Evolutionary conservation across 2,888 invertebrate genomes (phyloP).

Genomic region (Epinotia brunnichana): DNA sequence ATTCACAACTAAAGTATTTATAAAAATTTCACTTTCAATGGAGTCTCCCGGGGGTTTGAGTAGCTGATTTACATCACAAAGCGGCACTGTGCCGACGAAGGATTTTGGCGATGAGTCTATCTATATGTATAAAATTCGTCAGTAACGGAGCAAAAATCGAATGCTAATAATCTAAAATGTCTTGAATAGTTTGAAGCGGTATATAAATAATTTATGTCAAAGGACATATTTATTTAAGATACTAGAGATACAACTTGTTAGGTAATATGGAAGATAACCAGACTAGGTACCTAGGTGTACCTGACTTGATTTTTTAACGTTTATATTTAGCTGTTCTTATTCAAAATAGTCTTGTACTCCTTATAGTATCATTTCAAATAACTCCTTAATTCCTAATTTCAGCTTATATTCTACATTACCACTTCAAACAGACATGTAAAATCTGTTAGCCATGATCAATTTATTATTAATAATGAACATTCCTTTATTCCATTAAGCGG

Average conservation of each 20-base stretch:
- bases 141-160: constrained; percentile 43
- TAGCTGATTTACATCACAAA: constrained; percentile 80
- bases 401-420: neutral
- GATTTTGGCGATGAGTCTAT: constrained; percentile 57
- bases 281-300: no score
- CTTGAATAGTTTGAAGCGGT: neutral
- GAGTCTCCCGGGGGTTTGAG: constrained; percentile 65
- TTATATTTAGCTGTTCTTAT: neutral
- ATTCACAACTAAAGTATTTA: constrained; percentile 71
- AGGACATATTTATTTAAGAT: no score
- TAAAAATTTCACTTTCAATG: constrained; percentile 71
- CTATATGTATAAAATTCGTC: constrained; percentile 44
- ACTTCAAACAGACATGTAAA: neutral
- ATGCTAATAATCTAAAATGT: constrained; percentile 45
- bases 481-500: constrained; percentile 46
- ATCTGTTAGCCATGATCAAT: neutral
- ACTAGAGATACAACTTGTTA: neutral
- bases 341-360: neutral
- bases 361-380: neutral
- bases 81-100: constrained; percentile 69
- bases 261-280: neutral
- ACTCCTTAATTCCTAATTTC: neutral
- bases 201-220: no score
- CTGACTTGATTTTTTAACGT: no score
- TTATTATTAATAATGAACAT: constrained; percentile 50